These are phyloP conservation scores for Lasioglossum morio DNA, from an alignment of 2,888 invertebrate genomes.

Conservation along the genomic window DNA sequence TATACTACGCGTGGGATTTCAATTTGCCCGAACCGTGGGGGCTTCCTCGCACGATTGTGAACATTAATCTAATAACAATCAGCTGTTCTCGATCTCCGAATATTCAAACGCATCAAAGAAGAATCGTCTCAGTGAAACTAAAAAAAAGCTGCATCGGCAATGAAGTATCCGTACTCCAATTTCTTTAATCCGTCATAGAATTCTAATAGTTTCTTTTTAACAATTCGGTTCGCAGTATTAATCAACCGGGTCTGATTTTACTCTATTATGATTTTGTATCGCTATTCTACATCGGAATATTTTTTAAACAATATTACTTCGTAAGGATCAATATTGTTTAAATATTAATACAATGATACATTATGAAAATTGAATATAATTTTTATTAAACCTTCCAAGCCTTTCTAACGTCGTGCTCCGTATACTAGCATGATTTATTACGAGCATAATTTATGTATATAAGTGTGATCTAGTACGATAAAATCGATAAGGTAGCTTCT, in stretches of 20 bases:
- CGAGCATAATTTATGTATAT: neutral
- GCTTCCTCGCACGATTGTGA: constrained; percentile 47
- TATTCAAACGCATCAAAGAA: neutral
- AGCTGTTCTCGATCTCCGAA: constrained; percentile 27
- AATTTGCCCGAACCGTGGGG: constrained; percentile 66
- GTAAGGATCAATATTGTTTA: too few relatives aligned
- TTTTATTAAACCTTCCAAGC: neutral
- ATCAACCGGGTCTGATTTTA: too few relatives aligned
- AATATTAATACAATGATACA: too few relatives aligned
- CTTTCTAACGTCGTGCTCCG: neutral
- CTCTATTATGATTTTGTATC: too few relatives aligned
- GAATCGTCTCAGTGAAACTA: neutral
- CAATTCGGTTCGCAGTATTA: neutral
- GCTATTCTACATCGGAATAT: too few relatives aligned
- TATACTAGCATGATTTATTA: neutral
- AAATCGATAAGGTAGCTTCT: constrained; percentile 47
- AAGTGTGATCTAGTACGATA: constrained; percentile 40
- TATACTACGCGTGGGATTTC: constrained; percentile 66
- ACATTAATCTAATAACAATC: constrained; percentile 59
- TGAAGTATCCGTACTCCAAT: neutral
- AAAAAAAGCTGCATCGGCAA: neutral
- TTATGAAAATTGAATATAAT: too few relatives aligned
- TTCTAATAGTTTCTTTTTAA: neutral
- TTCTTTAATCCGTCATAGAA: neutral
- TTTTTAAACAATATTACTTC: too few relatives aligned